These are phyloP conservation scores for Leucoma salicis DNA, from an alignment of 2,888 invertebrate genomes.

Conservation along the genomic window DNA sequence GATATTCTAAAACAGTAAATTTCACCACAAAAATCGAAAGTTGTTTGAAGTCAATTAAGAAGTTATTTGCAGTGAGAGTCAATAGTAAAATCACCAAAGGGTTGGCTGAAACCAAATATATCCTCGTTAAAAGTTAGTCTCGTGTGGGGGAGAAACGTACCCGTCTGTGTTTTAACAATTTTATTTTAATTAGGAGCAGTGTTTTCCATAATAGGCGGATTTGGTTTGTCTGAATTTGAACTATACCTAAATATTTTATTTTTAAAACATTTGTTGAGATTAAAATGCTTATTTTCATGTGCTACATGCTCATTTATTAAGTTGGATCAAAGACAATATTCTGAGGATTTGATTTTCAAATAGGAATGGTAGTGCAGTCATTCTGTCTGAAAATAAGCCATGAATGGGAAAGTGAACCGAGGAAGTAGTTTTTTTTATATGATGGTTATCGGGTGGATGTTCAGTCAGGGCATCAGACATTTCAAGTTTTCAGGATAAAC, in stretches of 20 bases:
- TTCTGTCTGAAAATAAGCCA: too few species aligned
- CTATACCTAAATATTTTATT: constrained; percentile 20
- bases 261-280: too few species aligned
- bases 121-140: constrained; percentile 81
- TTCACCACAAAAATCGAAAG: constrained; percentile 46
- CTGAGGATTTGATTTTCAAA: too few species aligned
- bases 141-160: constrained; percentile 51
- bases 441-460: too few species aligned
- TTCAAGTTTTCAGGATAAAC: too few species aligned
- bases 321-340: too few species aligned
- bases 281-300: too few species aligned
- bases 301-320: too few species aligned
- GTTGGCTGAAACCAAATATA: constrained; percentile 79
- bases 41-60: constrained; percentile 80
- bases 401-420: too few species aligned
- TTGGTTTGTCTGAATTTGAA: constrained; percentile 58
- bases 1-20: constrained; percentile 13
- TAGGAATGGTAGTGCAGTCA: too few species aligned
- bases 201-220: constrained; percentile 64
- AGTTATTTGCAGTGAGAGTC: constrained; percentile 79
- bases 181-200: constrained; percentile 80
- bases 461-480: too few species aligned
- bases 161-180: constrained; percentile 75
- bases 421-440: too few species aligned
- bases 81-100: constrained; percentile 80